Evolutionary conservation across 2,797 vertebrate species (phyloP).

Genomic region (Ciconia nigra): DNA sequence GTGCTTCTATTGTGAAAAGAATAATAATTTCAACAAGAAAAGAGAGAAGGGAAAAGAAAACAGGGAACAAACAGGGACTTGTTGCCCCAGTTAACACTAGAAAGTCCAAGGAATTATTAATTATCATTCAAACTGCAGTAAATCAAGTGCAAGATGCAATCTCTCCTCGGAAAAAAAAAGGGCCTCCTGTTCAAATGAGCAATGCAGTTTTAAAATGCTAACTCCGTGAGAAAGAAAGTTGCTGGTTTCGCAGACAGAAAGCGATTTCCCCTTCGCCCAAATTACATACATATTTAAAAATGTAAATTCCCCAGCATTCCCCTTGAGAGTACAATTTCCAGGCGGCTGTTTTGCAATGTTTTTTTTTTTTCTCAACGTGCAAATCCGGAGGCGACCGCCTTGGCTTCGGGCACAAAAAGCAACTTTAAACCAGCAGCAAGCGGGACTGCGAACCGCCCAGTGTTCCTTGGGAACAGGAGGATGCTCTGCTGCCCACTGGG

Average conservation of each 20-base stretch:
- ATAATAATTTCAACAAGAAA: neutral
- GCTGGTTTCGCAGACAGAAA: neutral
- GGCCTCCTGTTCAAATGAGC: neutral
- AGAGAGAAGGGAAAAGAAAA: neutral
- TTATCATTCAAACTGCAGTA: neutral
- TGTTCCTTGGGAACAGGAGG: neutral
- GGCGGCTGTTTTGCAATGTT: neutral
- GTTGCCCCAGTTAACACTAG: neutral
- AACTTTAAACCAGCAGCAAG: neutral
- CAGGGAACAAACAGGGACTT: neutral
- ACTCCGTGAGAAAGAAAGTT: neutral
- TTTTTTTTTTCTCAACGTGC: neutral
- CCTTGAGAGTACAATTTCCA: neutral
- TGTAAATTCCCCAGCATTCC: slow-evolving; percentile 13
- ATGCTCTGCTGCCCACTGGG: neutral
- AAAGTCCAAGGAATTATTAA: neutral
- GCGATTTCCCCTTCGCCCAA: neutral
- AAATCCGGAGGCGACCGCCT: neutral
- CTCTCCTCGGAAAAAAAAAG: neutral
- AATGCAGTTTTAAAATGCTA: neutral
- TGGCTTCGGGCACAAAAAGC: fast-evolving
- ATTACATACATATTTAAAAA: slow-evolving; percentile 40
- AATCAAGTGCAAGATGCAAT: neutral
- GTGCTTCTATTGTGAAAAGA: slow-evolving; percentile 10
- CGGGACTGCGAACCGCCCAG: fast-evolving